Evolutionary conservation across 53 echinoderm and acorn worm species (phyloP).

Genomic region (Henricia sp.): DNA sequence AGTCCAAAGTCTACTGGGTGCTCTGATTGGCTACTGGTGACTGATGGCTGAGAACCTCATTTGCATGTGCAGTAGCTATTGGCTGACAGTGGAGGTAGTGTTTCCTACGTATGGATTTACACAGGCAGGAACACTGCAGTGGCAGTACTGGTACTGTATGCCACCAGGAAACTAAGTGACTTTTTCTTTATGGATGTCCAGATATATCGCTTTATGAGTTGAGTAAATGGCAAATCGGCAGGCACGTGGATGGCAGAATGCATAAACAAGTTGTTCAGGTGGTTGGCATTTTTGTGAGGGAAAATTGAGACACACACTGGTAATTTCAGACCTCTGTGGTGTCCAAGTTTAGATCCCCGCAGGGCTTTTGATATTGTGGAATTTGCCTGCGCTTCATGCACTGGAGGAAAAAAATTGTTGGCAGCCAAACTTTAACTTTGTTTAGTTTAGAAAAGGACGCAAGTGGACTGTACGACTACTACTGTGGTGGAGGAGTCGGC

Average conservation of each 20-base stretch:
- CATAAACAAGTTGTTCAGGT: constrained; percentile 56
- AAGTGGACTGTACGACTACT: too few relatives aligned
- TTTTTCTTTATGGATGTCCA: not conserved
- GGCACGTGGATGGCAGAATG: constrained; percentile 50
- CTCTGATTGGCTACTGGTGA: constrained; percentile 55
- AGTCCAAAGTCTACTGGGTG: not conserved
- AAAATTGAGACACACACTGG: constrained; percentile 16
- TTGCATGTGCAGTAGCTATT: constrained; percentile 26
- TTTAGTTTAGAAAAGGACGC: too few relatives aligned
- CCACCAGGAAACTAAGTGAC: constrained; percentile 50
- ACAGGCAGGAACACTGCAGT: not conserved
- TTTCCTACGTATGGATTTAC: not conserved
- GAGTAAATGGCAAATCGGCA: constrained; percentile 39
- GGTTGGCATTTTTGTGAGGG: constrained; percentile 39
- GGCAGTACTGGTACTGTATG: not conserved
- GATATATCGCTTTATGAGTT: constrained; percentile 53
- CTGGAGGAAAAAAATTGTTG: too few relatives aligned
- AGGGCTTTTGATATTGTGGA: constrained; percentile 27
- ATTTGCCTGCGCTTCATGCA: not conserved
- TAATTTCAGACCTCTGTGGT: constrained; percentile 46
- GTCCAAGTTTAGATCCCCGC: constrained; percentile 12
- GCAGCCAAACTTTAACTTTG: too few relatives aligned
- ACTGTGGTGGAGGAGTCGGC: too few relatives aligned
- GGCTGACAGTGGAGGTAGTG: constrained; percentile 15
- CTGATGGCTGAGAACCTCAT: constrained; percentile 47